Conservation (phyloP, 2,113 vertebrate genomes). For the Elanus axillaris region DNA sequence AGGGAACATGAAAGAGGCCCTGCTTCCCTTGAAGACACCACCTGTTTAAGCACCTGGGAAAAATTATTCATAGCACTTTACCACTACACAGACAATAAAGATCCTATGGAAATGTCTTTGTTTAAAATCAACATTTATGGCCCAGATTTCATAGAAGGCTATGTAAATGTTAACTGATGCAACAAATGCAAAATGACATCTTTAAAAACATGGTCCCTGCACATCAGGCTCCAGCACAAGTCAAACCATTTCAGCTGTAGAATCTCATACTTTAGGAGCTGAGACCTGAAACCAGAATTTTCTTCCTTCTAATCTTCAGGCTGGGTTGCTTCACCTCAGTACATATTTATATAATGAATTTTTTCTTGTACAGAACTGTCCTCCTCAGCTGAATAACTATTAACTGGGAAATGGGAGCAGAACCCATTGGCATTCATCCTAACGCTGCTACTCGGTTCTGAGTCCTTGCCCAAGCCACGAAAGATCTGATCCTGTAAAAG, state of each 20-base stretch:
- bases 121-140: constrained; percentile 48
- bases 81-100: constrained; percentile 29
- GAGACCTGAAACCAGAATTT: neutral
- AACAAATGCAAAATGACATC: neutral
- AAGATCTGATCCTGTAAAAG: neutral
- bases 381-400: neutral
- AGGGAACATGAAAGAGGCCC: constrained; percentile 46
- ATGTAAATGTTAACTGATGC: neutral
- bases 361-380: neutral
- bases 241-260: neutral
- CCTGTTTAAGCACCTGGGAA: constrained; percentile 49
- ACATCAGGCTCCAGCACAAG: neutral
- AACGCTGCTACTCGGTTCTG: accelerated
- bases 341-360: neutral
- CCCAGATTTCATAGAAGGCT: neutral
- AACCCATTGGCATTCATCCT: neutral
- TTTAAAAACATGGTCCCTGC: neutral
- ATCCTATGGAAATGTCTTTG: constrained; percentile 36
- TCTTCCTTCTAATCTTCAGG: neutral
- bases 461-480: neutral
- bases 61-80: constrained; percentile 53
- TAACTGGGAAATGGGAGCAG: neutral
- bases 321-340: neutral
- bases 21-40: constrained; percentile 39
- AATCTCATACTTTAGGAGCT: neutral